Conservation (phyloP, 2,113 vertebrate species). For the Brachionichthys hirsutus region DNA sequence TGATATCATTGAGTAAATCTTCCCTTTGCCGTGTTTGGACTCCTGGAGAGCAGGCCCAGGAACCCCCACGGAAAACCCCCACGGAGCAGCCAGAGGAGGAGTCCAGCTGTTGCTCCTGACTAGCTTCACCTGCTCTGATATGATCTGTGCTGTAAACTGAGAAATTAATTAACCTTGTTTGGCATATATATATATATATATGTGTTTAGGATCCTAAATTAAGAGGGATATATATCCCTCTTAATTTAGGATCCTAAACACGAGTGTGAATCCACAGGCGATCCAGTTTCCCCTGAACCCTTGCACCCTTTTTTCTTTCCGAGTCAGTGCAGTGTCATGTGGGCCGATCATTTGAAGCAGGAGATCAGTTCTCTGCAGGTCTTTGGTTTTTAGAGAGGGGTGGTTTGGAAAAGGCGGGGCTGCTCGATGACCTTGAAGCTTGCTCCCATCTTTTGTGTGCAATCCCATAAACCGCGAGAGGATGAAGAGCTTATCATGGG, state of each 20-base stretch:
- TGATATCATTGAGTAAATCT: slow-evolving; percentile 42
- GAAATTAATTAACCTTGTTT: too few relatives aligned
- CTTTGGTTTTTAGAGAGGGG: slow-evolving; percentile 30
- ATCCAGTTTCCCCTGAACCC: slow-evolving; percentile 9
- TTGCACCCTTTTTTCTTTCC: neutral
- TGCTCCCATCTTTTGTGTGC: slow-evolving; percentile 44
- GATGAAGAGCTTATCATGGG: slow-evolving; percentile 22
- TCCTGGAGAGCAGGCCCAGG: neutral
- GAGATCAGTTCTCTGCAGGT: neutral
- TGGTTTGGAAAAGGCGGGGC: neutral
- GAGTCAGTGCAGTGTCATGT: neutral
- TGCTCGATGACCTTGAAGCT: slow-evolving; percentile 35
- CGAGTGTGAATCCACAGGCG: neutral
- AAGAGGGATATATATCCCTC: too few relatives aligned
- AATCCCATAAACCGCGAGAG: slow-evolving; percentile 36
- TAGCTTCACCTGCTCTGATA: too few relatives aligned
- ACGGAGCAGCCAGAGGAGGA: too few relatives aligned
- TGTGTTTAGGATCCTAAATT: neutral
- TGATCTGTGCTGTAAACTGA: too few relatives aligned
- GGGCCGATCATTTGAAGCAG: neutral
- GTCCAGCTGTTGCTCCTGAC: too few relatives aligned
- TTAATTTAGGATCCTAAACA: neutral
- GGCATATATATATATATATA: too few relatives aligned
- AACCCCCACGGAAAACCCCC: too few relatives aligned
- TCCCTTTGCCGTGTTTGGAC: slow-evolving; percentile 1